Evolutionary conservation across 2,797 vertebrate genomes (phyloP).

Genomic region (Helicolenus hilgendorfi): DNA sequence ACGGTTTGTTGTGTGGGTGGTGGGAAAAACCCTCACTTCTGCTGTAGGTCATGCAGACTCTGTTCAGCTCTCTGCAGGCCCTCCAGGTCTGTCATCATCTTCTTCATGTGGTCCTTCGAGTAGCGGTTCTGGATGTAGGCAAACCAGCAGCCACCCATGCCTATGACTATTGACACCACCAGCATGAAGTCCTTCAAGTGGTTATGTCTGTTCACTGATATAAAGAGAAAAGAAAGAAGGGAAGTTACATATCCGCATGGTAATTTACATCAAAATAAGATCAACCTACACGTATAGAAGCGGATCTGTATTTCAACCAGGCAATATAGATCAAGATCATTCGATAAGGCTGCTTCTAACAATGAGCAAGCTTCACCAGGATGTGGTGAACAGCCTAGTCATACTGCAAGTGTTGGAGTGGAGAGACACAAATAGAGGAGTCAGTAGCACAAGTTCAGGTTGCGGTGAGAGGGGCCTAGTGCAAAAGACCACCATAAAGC

Average conservation of each 20-base stretch:
- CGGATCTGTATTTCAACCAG: not conserved
- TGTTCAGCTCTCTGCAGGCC: slow-evolving; percentile 97
- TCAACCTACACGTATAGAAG: not conserved
- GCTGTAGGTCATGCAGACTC: slow-evolving; percentile 97
- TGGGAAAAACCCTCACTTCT: slow-evolving; percentile 91
- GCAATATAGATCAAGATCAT: not conserved
- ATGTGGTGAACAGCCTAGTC: slow-evolving; percentile 37
- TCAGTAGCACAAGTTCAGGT: slow-evolving; percentile 45
- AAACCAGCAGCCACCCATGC: slow-evolving; percentile 99
- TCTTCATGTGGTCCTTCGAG: slow-evolving; percentile 99
- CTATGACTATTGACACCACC: slow-evolving; percentile 99
- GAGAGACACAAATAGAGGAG: slow-evolving; percentile 56
- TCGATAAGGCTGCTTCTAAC: not conserved
- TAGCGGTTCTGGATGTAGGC: slow-evolving; percentile 99
- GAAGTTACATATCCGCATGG: not conserved
- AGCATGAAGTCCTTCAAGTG: slow-evolving; percentile 99
- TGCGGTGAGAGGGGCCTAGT: slow-evolving; percentile 32
- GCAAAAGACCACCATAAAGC: slow-evolving; percentile 60
- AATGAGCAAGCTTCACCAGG: slow-evolving; percentile 7
- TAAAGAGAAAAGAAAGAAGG: not conserved
- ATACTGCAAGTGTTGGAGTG: slow-evolving; percentile 34
- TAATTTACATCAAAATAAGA: not conserved
- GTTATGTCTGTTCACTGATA: slow-evolving; percentile 96
- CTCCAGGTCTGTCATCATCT: slow-evolving; percentile 99
- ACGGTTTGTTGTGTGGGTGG: slow-evolving; percentile 11